phyloP scores from a whole-genome alignment of 2,888 invertebrate genomes.

The Pardosa pseudoannulata region DNA sequence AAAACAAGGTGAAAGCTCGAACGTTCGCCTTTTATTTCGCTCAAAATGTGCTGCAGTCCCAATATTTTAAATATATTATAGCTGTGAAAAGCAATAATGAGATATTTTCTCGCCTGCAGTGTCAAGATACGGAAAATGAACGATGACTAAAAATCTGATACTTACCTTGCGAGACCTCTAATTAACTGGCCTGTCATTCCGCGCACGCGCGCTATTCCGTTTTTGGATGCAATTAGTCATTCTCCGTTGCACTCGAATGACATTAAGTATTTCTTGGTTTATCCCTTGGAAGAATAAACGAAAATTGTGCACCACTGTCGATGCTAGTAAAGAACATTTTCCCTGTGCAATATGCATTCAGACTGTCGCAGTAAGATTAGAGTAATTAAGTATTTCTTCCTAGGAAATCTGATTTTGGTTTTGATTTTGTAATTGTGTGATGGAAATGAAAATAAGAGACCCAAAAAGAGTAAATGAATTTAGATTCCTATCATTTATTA shows the following conservation, averaged over 20 bases:
- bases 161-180: constrained; percentile 47
- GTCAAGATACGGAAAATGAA: constrained; percentile 59
- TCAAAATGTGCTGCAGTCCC: too few species aligned
- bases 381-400: too few species aligned
- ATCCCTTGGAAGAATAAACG: not conserved
- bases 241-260: not conserved
- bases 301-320: not conserved
- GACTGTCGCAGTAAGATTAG: not conserved
- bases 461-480: too few species aligned
- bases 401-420: too few species aligned
- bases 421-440: too few species aligned
- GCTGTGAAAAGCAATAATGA: constrained; percentile 39
- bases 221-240: constrained; percentile 4
- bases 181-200: constrained; percentile 35
- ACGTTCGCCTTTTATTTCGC: too few species aligned
- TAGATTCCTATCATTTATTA: too few species aligned
- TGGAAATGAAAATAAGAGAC: too few species aligned
- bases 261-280: not conserved
- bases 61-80: constrained; percentile 22
- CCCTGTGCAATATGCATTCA: not conserved
- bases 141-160: constrained; percentile 66
- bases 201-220: not conserved
- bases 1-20: too few species aligned
- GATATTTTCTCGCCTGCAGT: constrained; percentile 46
- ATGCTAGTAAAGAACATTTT: not conserved